Base-by-base conservation (phyloP, 1,140 invertebrate species). In the Popillia japonica region DNA sequence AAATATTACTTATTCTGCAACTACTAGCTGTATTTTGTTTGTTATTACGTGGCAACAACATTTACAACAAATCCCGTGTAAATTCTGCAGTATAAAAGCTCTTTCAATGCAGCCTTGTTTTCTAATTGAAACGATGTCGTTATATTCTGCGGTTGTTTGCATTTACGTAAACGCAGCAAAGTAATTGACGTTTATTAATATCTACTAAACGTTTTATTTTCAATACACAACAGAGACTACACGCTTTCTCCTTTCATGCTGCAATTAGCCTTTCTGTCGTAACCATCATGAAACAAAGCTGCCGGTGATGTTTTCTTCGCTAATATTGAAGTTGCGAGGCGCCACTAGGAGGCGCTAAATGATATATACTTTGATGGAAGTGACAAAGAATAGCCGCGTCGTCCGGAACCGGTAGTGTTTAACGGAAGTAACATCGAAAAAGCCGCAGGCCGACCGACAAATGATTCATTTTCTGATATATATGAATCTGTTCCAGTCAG, bases 401-500 rank as follows among this genome's bases (percentile, higher is more conserved):
- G 48, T 17, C 48, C 73, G 75, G 75, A 76, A 76, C 6, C 42
- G 27, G 55, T 48, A 6, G 42, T 76, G 42, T 59, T 55, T 76
- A 76, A 44, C 75, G 75, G 75, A 76, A 55, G 55, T 74, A 76
- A 61, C 75, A 44, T 48, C 75, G 75, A 55, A 61, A 76, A 76
- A 76, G 55, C 75, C 75, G 40, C 75, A 61, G 75, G 75, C 75
- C 22, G 75, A 22, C 75, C 17, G 42, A 76, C 75, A 55, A 76
- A 76, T 76, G 75, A 59, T 61, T 76, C 75, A 76, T 76, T 76
- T 44, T 59, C 42, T 44, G 75, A 76, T 42, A 34, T 61, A 76
- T 74, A 74, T 76, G 42, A 76, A 76, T 76, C 75, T 76, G 75
- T 76, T 76, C 27, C 75, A 40, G 75, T 74, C 61, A 74, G 72